A percentile compares a stretch with the other conserved stretches of the same genome.
phyloP scores from a whole-genome alignment of 2,113 vertebrate genomes.

The Callorhinus ursinus region DNA sequence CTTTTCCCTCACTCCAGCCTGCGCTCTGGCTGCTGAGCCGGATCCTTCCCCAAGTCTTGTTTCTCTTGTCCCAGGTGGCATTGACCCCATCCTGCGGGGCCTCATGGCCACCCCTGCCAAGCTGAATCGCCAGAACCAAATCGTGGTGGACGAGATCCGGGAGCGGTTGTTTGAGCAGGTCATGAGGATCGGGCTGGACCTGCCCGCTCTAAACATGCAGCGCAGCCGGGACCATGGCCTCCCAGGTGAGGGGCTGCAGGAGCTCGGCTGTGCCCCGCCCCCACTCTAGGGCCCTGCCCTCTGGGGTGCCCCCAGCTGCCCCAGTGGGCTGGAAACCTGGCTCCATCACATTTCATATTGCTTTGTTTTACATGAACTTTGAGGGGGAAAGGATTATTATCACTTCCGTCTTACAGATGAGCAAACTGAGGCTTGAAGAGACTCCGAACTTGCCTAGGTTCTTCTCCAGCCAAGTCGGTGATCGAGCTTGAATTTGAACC shows the following conservation, averaged over 20 bases:
- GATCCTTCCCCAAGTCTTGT: neutral
- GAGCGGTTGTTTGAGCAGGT: slow-evolving; percentile 90
- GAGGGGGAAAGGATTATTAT: neutral
- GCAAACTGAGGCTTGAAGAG: neutral
- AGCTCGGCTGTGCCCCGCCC: fast-evolving
- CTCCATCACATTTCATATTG: neutral
- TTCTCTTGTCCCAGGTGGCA: slow-evolving; percentile 85
- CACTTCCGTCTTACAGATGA: neutral
- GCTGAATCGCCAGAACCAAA: slow-evolving; percentile 89
- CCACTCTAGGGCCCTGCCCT: neutral
- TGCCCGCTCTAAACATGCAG: slow-evolving; percentile 91
- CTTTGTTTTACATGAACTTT: neutral
- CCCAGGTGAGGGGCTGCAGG: slow-evolving; percentile 83
- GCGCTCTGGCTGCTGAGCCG: neutral
- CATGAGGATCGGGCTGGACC: slow-evolving; percentile 86
- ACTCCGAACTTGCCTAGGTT: neutral
- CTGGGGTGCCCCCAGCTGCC: neutral
- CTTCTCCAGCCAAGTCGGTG: neutral
- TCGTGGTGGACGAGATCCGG: slow-evolving; percentile 89
- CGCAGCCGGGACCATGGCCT: slow-evolving; percentile 91
- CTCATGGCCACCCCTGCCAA: slow-evolving; percentile 89
- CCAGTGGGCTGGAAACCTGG: neutral
- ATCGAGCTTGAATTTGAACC: neutral
- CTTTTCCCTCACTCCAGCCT: neutral
- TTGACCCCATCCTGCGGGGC: slow-evolving; percentile 90